Evolutionary conservation across 2,113 vertebrate genomes (phyloP), one percentile per base, ranked within the genome.

Genomic region (Gnathonemus echidnorhynchus): DNA sequence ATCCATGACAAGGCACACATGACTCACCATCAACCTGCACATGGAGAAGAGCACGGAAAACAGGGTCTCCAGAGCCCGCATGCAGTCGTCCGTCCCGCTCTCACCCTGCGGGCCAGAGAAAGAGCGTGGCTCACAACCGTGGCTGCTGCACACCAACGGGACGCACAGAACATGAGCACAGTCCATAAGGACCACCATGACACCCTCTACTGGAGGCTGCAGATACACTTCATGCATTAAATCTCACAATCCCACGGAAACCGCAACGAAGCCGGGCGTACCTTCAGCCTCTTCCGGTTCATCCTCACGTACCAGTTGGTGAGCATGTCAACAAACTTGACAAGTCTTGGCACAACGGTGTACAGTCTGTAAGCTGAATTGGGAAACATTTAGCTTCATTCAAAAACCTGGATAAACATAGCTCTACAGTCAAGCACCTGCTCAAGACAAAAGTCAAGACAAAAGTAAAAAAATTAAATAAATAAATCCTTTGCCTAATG

Each of bases 221-320:
- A 39, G 74, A 42, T 42, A 31, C 35, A 42, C 5, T 19, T 80
- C 35, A 19, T 13, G 62, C 84, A 50, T 9, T 48, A 15, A 86
- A 49, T n/a, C n/a, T 77, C 70, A 39, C 35, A 39, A 35, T 74
- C 27, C 31, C 70, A 39, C 11, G 13, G 27, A 39, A 8, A 39
- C 10, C 0, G 21, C 83, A 48, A 88, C 53, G 21, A 0, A 83
- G 62, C 19, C 1, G 2, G n/a, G 9, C 94, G 93, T 95, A 99
- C 98, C 98, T 99, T 99, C 58, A 99, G 95, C 6, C 98, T 96
- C 91, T 97, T 96, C 89, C 98, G 97, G 94, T 99, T 99, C 95
- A 97, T 99, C 92, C 98, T 95, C 88, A 99, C 97, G 4, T 99
- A 99, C 98, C 98, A 99, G 93, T 99, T 99, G 92, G 98, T 99